Base-by-base conservation (phyloP, 2,797 vertebrate species). In the Luscinia luscinia region DNA sequence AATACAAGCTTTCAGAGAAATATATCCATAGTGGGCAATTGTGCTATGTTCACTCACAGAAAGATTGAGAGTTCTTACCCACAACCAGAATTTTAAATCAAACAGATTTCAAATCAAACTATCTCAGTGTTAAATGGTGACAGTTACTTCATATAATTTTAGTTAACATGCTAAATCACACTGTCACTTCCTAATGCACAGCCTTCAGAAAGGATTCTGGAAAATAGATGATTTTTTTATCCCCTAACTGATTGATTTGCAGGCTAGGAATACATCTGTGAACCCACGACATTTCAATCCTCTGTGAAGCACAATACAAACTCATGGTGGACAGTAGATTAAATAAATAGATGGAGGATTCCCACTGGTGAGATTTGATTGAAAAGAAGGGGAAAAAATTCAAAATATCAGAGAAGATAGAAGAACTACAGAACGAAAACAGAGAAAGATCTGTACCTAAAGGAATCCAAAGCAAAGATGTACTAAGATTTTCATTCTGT, bases 221-320 rank as follows among this genome's bases (percentile, higher is more conserved):
- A 78, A 75, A 93, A 75, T 0, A 38, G 1, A 38, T 6, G 1
- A 23, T 19, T 24, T n/a, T 41, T 27, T 13, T 4, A 4, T 4
- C 9, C 27, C 27, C 8, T 9, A 34, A 32, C 32, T 43, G 16
- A 84, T 9, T 45, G 6, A 76, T 41, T 41, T 40, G 61, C 2
- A 12, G 20, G 26, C 63, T 67, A 69, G 26, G 28, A 91, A 79
- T 77, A 77, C 13, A 55, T 21, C n/a, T 57, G 5, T 63, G 45
- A 89, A 84, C 63, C 72, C 43, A 73, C 27, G 51, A 75, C 32
- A 58, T 76, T 19, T 85, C n/a, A 52, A 79, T 91, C 9, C 51
- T 66, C 32, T 67, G 24, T 49, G 41, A 89, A 85, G 19, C 40
- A 79, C 45, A 63, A 52, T 6, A 32, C 21, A 87, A 83, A 93